phyloP scores from a whole-genome alignment of 2,888 invertebrate species.

The Lasioglossum morio region DNA sequence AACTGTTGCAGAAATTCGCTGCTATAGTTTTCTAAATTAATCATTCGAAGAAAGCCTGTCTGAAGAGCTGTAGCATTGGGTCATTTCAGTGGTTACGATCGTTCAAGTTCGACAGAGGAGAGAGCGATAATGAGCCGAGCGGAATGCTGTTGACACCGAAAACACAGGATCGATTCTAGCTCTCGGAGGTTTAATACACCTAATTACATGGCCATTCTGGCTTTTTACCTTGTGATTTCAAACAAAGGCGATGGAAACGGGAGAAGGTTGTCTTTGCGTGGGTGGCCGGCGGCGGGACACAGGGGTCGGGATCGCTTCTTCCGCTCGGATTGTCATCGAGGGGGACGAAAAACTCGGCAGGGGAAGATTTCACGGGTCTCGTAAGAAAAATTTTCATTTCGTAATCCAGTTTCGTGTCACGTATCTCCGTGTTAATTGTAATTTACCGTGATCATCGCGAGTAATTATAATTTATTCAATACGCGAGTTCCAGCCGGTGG shows the following conservation, averaged over 20 bases:
- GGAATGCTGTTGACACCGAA: constrained; percentile 53
- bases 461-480: constrained; percentile 32
- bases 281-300: constrained; percentile 51
- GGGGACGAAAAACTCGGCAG: constrained; percentile 64
- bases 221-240: constrained; percentile 75
- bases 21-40: background rate
- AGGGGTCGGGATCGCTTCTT: constrained; percentile 78
- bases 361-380: constrained; percentile 55
- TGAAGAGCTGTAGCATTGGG: background rate
- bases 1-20: background rate
- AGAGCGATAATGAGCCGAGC: constrained; percentile 26
- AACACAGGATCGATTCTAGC: constrained; percentile 39
- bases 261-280: constrained; percentile 56
- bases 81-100: background rate
- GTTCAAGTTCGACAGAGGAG: background rate
- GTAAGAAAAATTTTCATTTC: constrained; percentile 57
- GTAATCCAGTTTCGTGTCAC: constrained; percentile 47
- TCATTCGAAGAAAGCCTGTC: background rate
- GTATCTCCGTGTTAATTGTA: constrained; percentile 42
- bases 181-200: constrained; percentile 46
- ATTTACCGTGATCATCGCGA: background rate
- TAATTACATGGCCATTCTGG: constrained; percentile 74
- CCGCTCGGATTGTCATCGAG: constrained; percentile 78
- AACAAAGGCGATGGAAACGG: constrained; percentile 70
- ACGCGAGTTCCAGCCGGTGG: background rate